These are phyloP conservation scores for Heteropelma amictum DNA, from an alignment of 2,888 invertebrate genomes.

Conservation along the genomic window DNA sequence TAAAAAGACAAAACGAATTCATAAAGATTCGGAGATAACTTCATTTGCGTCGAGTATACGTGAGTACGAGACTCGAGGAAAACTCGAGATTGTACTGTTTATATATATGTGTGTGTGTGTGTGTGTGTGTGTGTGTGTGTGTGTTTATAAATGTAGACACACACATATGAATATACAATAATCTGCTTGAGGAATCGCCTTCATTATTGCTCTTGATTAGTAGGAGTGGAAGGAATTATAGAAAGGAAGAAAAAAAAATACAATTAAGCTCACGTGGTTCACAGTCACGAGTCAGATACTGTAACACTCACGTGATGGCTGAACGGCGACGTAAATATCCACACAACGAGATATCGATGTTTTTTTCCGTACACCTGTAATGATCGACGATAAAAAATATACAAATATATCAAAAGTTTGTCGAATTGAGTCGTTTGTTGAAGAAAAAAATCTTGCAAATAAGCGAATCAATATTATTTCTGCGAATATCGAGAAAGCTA, in stretches of 20 bases:
- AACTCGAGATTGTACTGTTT: slow-evolving; percentile 26
- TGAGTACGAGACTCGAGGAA: neutral
- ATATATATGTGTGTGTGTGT: neutral
- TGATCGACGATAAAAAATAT: too few relatives aligned
- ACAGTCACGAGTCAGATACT: slow-evolving; percentile 43
- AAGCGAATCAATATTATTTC: too few relatives aligned
- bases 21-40: slow-evolving; percentile 17
- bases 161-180: neutral
- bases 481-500: too few relatives aligned
- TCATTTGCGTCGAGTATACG: slow-evolving; percentile 16
- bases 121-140: too few relatives aligned
- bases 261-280: slow-evolving; percentile 38
- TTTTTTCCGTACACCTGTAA: too few relatives aligned
- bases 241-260: slow-evolving; percentile 18
- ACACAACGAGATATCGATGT: slow-evolving; percentile 36
- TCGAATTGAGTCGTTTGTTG: too few relatives aligned
- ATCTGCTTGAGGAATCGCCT: slow-evolving; percentile 11
- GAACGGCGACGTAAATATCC: slow-evolving; percentile 23
- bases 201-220: slow-evolving; percentile 48
- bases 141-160: too few relatives aligned
- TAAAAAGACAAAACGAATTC: neutral
- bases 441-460: too few relatives aligned
- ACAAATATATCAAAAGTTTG: too few relatives aligned
- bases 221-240: slow-evolving; percentile 28
- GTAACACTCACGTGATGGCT: slow-evolving; percentile 35